Evolutionary conservation across 1,140 invertebrate genomes (phyloP).

Genomic region (Holotrichia oblita): DNA sequence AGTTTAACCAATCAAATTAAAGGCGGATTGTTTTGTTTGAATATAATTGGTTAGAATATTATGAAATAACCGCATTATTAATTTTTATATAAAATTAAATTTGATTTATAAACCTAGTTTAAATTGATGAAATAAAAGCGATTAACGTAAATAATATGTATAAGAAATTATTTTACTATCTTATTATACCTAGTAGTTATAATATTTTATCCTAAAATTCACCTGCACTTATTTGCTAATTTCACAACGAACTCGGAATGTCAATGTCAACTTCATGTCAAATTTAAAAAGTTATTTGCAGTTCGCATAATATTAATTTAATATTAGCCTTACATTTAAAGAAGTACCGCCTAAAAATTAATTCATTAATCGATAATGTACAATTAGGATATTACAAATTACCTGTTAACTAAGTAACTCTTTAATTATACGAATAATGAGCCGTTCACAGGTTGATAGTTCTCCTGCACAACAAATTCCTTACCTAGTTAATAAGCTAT

Average conservation of each 20-base stretch:
- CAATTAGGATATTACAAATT: neutral
- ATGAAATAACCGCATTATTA: no score
- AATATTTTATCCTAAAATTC: no score
- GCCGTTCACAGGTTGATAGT: neutral
- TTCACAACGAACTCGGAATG: neutral
- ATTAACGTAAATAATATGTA: no score
- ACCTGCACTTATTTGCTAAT: neutral
- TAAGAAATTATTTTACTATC: no score
- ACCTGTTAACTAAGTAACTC: neutral
- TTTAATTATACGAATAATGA: constrained; percentile 7
- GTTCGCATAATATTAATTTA: neutral
- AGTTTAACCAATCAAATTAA: no score
- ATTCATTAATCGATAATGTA: neutral
- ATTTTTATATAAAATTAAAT: no score
- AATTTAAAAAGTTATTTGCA: constrained; percentile 32
- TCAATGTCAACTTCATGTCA: constrained; percentile 4
- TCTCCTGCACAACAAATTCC: constrained; percentile 29
- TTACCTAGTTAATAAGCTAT: constrained; percentile 56
- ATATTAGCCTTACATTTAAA: neutral
- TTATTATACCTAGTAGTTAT: no score
- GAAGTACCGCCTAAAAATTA: neutral
- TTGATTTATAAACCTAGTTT: no score
- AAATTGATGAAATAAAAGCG: no score
- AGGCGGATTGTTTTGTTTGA: no score
- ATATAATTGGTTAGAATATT: no score